Base-by-base conservation (phyloP, 1,140 invertebrate species). In the Trichonephila inaurata region DNA sequence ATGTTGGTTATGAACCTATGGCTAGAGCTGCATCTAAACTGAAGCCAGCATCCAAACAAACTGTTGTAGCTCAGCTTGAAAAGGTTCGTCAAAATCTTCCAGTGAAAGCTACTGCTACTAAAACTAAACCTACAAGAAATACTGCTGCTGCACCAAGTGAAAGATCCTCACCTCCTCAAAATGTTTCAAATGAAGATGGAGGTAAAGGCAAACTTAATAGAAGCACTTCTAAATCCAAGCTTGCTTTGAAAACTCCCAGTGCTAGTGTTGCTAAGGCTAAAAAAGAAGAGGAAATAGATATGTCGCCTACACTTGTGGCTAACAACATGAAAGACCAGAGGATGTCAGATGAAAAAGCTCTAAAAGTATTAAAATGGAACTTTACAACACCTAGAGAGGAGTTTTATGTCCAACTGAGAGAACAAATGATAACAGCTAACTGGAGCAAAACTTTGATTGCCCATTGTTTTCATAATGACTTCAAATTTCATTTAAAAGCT, bases 391-490 rank as follows among this genome's bases (percentile, higher is more conserved):
- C 99, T 0, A 96, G 98, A 58, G 97, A 98, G 95, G 99, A 99
- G 95, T 99, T 99, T 96, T 97, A 98, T 28, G 98, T 99, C 58
- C 97, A 99, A 93, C 96, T 99, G 19, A 98, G 97, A 95, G 98
- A 98, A 94, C 98, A 99, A 95, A 99, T 99, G 98, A 97, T 97
- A 2, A 97, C 97, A 19, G 98, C 98, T 0, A 97, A 97, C 95
- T 97, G 99, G 44, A 99, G 98, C 95, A 98, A 97, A 95, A 97
- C 97, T 91, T 96, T 99, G 3, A 97, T 99, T 94, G 96, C 97
- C 0, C 98, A 99, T 95, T 98, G 99, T 97, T 99, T 99, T 95
- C 98, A 99, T 96, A 96, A 97, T 94, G 99, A 99, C 96, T 99
- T 99, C 95, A 99, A 98, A 95, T 98, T 97, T 95, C 99, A 99